These are phyloP conservation scores for Chaetogeoica ovagalla DNA, from an alignment of 2,888 invertebrate species.

Conservation along the genomic window DNA sequence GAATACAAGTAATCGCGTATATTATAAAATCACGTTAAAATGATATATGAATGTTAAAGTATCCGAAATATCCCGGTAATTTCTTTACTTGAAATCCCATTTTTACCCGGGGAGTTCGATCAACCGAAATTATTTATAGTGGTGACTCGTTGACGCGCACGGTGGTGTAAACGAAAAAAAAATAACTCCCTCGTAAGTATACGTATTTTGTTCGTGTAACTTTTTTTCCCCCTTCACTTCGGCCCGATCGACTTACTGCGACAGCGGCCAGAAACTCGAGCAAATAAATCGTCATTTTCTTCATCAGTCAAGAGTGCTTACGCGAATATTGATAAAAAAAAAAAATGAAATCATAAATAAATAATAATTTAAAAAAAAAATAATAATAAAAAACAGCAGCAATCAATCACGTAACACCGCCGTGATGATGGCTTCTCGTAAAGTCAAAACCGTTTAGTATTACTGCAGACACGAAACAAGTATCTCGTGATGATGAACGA, in stretches of 20 bases:
- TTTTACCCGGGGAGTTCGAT: no score
- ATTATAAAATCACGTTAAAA: no score
- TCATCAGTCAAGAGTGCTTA: conserved; percentile 36
- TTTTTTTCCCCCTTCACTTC: not conserved
- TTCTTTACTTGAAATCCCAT: no score
- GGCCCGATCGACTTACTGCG: not conserved
- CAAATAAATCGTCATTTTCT: conserved; percentile 44
- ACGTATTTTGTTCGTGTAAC: not conserved
- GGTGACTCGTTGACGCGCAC: not conserved
- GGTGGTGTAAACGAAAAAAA: not conserved
- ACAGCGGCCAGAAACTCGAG: not conserved
- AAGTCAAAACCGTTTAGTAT: conserved; percentile 31
- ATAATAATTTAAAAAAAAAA: no score
- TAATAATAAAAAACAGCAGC: not conserved
- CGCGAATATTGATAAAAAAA: conserved; percentile 40
- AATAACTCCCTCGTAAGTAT: not conserved
- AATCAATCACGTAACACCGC: conserved; percentile 42
- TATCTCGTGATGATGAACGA: conserved; percentile 13
- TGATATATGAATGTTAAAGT: no score
- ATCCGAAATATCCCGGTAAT: no score
- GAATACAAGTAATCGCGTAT: no score
- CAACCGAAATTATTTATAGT: no score
- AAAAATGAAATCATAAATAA: not conserved
- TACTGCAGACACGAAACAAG: conserved; percentile 27
- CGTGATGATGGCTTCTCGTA: conserved; percentile 17